A percentile compares a stretch with the other conserved stretches of the same genome.
phyloP scores from a whole-genome alignment of 2,797 vertebrate species.

The Falco rusticolus region DNA sequence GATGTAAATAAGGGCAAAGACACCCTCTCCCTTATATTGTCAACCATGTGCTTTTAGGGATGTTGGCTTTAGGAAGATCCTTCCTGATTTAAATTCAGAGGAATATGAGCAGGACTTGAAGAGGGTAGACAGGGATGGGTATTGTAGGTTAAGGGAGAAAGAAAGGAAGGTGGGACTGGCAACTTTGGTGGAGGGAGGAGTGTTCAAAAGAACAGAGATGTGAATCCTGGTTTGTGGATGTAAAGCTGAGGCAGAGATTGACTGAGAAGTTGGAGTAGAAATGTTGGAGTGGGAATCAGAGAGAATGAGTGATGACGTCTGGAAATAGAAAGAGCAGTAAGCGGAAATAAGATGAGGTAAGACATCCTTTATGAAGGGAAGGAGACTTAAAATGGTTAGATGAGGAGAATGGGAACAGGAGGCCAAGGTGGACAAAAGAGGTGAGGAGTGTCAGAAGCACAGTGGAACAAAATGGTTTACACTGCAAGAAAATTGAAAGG shows the following conservation, averaged over 20 bases:
- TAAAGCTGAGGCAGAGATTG: not conserved
- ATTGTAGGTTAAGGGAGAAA: not conserved
- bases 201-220: not conserved
- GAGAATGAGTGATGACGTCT: not conserved
- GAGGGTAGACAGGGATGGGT: not conserved
- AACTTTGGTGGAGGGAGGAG: not conserved
- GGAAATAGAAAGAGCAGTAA: not conserved
- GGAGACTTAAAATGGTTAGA: not conserved
- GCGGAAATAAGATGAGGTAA: not conserved
- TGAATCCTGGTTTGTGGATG: not conserved
- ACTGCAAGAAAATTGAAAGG: not conserved
- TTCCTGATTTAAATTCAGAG: not conserved
- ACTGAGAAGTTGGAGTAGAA: not conserved
- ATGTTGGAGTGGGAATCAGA: not conserved
- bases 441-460: not conserved
- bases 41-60: not conserved
- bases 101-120: not conserved
- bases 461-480: not conserved
- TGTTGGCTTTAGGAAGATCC: not conserved
- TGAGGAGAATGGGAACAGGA: not conserved
- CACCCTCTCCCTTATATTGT: not conserved
- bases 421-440: not conserved
- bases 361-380: not conserved
- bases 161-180: not conserved
- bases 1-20: not conserved